Percentiles rank a stretch among this genome's conserved stretches.
Conservation (phyloP, 2,888 invertebrate genomes). For the Lepidonotus clava region DNA sequence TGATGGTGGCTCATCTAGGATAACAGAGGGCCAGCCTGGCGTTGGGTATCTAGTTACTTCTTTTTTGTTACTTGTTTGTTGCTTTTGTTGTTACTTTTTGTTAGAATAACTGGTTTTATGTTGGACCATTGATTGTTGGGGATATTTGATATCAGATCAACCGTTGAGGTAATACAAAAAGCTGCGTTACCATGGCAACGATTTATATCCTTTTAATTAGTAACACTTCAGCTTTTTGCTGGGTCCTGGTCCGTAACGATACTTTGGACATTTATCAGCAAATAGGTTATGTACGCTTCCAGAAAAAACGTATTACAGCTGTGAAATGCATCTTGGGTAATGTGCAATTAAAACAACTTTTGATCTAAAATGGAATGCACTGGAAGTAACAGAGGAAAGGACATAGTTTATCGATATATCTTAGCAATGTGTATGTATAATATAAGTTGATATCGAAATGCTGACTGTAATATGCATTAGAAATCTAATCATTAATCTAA, state of each 20-base stretch:
- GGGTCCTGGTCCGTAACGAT: background rate
- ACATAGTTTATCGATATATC: no score
- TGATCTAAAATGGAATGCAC: background rate
- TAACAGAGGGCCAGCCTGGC: no score
- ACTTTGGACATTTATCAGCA: background rate
- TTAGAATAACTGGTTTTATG: background rate
- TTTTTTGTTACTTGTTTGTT: no score
- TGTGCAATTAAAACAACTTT: background rate
- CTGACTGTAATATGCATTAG: no score
- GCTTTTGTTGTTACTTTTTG: no score
- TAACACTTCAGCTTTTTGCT: background rate
- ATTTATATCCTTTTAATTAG: background rate
- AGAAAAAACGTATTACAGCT: background rate
- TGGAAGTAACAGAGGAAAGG: background rate
- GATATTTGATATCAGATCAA: background rate
- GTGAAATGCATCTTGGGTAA: background rate
- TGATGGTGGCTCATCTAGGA: background rate
- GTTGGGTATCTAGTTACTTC: no score
- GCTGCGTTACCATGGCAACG: constrained; percentile 4
- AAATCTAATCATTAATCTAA: no score
- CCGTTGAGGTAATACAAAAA: background rate
- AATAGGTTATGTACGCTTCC: background rate
- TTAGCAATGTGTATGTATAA: no score
- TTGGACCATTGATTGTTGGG: no score
- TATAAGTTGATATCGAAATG: no score